Evolutionary conservation across 2,888 invertebrate genomes (phyloP).

Genomic region (Malthinus seriepunctatus): DNA sequence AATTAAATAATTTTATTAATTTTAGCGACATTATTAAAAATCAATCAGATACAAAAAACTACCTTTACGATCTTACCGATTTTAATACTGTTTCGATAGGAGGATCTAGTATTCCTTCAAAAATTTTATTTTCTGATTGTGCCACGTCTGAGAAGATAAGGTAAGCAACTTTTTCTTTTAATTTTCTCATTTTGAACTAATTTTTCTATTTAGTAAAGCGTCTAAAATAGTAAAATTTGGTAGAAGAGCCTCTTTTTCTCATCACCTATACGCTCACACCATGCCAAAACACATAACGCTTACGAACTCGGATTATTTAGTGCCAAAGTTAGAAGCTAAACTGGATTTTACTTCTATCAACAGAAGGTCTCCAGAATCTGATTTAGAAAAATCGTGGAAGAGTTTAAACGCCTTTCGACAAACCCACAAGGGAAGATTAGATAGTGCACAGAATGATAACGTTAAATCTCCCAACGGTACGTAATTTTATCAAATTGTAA

Average conservation of each 20-base stretch:
- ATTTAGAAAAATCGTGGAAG: conserved; percentile 44
- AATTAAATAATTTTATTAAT: neutral
- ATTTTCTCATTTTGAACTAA: neutral
- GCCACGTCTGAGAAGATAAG: conserved; percentile 10
- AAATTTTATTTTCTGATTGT: neutral
- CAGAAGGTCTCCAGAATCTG: conserved; percentile 26
- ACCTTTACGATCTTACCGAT: conserved; percentile 11
- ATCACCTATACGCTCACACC: conserved; percentile 36
- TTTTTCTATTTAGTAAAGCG: conserved; percentile 18
- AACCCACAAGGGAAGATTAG: conserved; percentile 46
- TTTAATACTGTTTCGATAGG: conserved; percentile 8
- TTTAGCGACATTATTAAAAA: conserved; percentile 7
- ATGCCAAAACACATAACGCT: conserved; percentile 37
- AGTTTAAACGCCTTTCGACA: conserved; percentile 45
- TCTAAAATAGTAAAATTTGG: conserved; percentile 41
- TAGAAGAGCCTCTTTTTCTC: conserved; percentile 41
- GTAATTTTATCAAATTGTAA: neutral
- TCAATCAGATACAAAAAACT: neutral
- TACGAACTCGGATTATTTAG: conserved; percentile 38
- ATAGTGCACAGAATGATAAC: conserved; percentile 23
- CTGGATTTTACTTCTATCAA: conserved; percentile 32
- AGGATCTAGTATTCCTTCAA: conserved; percentile 17
- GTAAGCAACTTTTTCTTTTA: conserved; percentile 12
- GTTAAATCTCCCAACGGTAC: neutral
- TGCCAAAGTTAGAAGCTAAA: conserved; percentile 38